Evolutionary conservation across 2,888 invertebrate species (phyloP).

Genomic region (Ernsta delagoae): DNA sequence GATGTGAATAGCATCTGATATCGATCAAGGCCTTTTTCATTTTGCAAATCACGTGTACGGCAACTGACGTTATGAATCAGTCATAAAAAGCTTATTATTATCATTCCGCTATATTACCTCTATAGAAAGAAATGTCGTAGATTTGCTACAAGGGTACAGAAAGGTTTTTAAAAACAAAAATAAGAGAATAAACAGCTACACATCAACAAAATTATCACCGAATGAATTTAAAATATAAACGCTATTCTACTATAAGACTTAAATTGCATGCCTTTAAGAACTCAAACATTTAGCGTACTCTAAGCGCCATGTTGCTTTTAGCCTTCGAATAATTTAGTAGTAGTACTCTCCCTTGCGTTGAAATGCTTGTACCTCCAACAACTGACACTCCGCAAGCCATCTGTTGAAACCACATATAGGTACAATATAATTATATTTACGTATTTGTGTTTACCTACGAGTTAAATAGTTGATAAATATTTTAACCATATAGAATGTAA

Average conservation of each 20-base stretch:
- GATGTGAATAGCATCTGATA: constrained; percentile 5
- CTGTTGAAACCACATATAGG: neutral
- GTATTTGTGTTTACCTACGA: too few relatives aligned
- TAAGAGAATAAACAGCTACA: too few relatives aligned
- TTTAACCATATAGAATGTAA: too few relatives aligned
- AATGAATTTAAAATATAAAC: neutral
- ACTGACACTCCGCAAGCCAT: constrained; percentile 2
- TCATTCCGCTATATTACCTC: too few relatives aligned
- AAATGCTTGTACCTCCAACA: neutral
- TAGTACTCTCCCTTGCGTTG: neutral
- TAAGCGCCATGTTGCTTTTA: neutral
- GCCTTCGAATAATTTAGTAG: neutral
- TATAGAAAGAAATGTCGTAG: too few relatives aligned
- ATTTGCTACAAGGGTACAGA: too few relatives aligned
- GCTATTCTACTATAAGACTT: neutral
- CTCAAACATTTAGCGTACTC: neutral
- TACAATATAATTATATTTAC: too few relatives aligned
- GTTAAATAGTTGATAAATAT: too few relatives aligned
- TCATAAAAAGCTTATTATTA: too few relatives aligned
- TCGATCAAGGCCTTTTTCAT: constrained; percentile 17
- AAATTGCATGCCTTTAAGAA: neutral
- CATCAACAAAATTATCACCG: too few relatives aligned
- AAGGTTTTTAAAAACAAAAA: too few relatives aligned
- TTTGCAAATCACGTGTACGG: constrained; percentile 4
- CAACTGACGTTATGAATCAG: constrained; percentile 3